Base-by-base conservation (phyloP, 2,888 invertebrate species). In the Catocala fraxini region DNA sequence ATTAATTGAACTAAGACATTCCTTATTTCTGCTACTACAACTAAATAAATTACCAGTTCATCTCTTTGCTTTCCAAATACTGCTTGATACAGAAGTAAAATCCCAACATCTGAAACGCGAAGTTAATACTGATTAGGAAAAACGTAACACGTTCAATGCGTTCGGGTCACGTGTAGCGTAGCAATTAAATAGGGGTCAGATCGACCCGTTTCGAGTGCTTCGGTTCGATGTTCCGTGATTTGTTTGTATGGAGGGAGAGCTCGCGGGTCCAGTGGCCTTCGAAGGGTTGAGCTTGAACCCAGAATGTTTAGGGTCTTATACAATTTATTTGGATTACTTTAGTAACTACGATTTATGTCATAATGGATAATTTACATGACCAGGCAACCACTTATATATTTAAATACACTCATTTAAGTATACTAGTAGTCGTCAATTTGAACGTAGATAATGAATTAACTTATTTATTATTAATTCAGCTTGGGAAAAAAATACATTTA, bases 81-180 rank as follows among this genome's bases (percentile, higher is more conserved):
- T 35, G 25, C 48, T 47, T 41, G 13, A 45, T 57, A 43, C 35
- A 9, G 15, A 25, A 51, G 15, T 49, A 57, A 67, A 63, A 67
- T 68, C 47, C 42, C 11, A 25, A 33, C 43, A 34, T 39, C 5
- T 42, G n/a, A 41, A 59, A 57, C 15, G 53, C 60, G 42, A 60
- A 60, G 66, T 70, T 49, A 57, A 69, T 60, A 69, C 55, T 57
- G 46, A 65, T 65, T 55, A 55, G 47, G 63, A 67, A 68, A 55
- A 13, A 25, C 11, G n/a, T 33, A 34, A 49, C 57, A 63, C 25
- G 63, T 48, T 53, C 6, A 48, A 48, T 39, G 56, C 41, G 9
- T 46, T 48, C 43, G 43, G 11, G 45, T 42, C 47, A 52, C 41
- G 48, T 63, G 47, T 43, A 35, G 70, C 70, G 54, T 47, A 45